A percentile compares a stretch with the other conserved stretches of the same genome.
Conservation (phyloP, 2,113 vertebrate genomes). For the Podocnemis expansa region DNA sequence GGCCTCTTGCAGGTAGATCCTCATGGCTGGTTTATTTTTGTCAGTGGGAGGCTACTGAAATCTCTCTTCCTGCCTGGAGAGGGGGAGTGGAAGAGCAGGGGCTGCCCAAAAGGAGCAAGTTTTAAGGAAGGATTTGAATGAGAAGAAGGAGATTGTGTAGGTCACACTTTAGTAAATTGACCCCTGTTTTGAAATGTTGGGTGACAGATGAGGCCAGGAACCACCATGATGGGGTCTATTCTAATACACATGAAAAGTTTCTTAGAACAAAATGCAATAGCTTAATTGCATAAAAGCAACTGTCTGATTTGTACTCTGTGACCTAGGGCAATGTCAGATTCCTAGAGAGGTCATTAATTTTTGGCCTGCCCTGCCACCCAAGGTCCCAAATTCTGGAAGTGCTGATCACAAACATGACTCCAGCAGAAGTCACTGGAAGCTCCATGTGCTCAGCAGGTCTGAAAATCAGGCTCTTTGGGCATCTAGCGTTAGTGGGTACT, state of each 20-base stretch:
- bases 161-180: background rate
- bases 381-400: too few relatives aligned
- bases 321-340: too few relatives aligned
- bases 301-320: background rate
- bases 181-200: background rate
- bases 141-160: fast-evolving
- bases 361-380: too few relatives aligned
- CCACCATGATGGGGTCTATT: too few relatives aligned
- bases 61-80: background rate
- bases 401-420: too few relatives aligned
- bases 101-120: background rate
- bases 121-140: background rate
- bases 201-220: background rate
- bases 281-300: background rate
- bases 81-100: background rate
- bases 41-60: background rate
- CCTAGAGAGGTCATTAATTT: too few relatives aligned
- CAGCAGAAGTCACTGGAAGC: too few relatives aligned
- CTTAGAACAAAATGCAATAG: background rate
- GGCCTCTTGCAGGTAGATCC: background rate
- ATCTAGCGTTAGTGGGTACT: too few relatives aligned
- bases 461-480: too few relatives aligned
- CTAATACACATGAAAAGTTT: background rate
- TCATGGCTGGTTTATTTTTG: background rate
- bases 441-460: too few relatives aligned